Percentiles rank a stretch among this genome's conserved stretches.
These are phyloP conservation scores for Yponomeuta malinellus DNA, from an alignment of 2,888 invertebrate genomes.

Conservation along the genomic window DNA sequence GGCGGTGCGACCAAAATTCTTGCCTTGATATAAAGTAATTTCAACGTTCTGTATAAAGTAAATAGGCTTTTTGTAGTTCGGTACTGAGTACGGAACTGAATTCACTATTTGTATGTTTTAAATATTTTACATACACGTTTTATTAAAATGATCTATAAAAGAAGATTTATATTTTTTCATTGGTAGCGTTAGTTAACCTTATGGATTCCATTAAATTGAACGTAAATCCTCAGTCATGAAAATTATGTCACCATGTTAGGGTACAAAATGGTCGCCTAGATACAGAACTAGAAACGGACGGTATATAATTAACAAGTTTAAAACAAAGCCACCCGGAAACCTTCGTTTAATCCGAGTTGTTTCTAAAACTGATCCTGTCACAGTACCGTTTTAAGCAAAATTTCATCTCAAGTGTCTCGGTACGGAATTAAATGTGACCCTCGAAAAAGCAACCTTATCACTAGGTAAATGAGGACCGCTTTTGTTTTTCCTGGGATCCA, in stretches of 20 bases:
- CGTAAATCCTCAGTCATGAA: no score
- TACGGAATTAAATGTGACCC: conserved; percentile 28
- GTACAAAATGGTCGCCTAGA: not conserved
- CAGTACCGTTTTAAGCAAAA: conserved; percentile 59
- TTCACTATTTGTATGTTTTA: no score
- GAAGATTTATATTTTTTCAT: no score
- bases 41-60: no score
- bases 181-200: no score
- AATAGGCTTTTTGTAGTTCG: no score
- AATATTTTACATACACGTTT: no score
- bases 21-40: not conserved
- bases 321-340: conserved; percentile 47
- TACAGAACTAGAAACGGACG: conserved; percentile 1
- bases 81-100: no score
- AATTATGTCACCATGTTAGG: no score
- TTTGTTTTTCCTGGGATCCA: not conserved
- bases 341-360: conserved; percentile 63
- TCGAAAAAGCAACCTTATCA: conserved; percentile 44
- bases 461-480: conserved; percentile 12
- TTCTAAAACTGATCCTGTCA: conserved; percentile 56
- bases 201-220: no score
- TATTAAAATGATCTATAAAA: no score
- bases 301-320: conserved; percentile 25
- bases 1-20: not conserved
- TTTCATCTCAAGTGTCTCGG: conserved; percentile 44